phyloP scores from a whole-genome alignment of 2,888 invertebrate genomes.

The Hyposoter dolosus region DNA sequence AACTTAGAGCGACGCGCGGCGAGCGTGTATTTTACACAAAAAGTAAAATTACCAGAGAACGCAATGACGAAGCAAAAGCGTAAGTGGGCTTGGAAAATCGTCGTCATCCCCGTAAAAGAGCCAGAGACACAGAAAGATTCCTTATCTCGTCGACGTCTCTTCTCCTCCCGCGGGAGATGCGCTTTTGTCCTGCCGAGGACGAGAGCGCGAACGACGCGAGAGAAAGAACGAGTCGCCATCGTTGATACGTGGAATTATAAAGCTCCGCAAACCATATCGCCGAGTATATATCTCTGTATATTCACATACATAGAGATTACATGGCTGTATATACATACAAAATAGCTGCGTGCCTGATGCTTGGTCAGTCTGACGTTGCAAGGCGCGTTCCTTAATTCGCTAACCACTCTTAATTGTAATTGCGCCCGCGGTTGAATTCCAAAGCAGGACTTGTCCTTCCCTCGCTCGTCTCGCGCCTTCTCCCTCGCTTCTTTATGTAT shows the following conservation, averaged over 20 bases:
- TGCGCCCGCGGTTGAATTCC: slow-evolving; percentile 82
- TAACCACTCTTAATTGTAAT: slow-evolving; percentile 85
- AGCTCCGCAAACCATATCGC: slow-evolving; percentile 16
- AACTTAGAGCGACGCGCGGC: slow-evolving; percentile 25
- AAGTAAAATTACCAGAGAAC: slow-evolving; percentile 30
- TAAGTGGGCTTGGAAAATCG: slow-evolving; percentile 49
- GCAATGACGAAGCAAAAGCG: not conserved
- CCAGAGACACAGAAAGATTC: slow-evolving; percentile 46
- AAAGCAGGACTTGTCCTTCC: slow-evolving; percentile 69
- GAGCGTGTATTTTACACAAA: slow-evolving; percentile 25
- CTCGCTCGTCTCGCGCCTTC: slow-evolving; percentile 15
- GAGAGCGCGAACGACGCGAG: slow-evolving; percentile 21
- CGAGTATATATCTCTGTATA: slow-evolving; percentile 5
- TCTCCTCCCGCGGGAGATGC: slow-evolving; percentile 28
- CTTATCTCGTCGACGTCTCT: slow-evolving; percentile 58
- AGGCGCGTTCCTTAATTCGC: slow-evolving; percentile 83
- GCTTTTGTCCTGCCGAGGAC: slow-evolving; percentile 23
- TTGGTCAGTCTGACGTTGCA: slow-evolving; percentile 71
- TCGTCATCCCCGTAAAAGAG: slow-evolving; percentile 29
- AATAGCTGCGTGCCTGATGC: slow-evolving; percentile 37
- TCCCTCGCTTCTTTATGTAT: slow-evolving; percentile 9
- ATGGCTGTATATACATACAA: slow-evolving; percentile 23
- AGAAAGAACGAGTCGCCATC: slow-evolving; percentile 59
- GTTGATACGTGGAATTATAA: slow-evolving; percentile 76
- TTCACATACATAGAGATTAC: not conserved